Percentiles rank a stretch among this genome's conserved stretches.
Conservation (phyloP, 2,797 vertebrate genomes). For the Avahi laniger region DNA sequence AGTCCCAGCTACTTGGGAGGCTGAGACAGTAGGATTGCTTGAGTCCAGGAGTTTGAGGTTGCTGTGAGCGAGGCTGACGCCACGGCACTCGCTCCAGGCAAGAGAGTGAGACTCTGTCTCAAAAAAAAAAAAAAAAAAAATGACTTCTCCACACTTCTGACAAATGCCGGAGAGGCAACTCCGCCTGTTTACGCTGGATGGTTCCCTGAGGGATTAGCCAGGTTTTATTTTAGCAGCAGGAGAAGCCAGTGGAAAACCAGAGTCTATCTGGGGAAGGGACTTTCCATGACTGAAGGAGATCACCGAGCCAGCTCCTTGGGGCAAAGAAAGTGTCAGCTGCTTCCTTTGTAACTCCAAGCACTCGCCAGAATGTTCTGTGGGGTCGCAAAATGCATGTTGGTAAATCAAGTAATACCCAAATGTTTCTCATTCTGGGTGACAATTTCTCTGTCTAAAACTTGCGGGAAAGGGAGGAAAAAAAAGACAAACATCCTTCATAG, state of each 20-base stretch:
- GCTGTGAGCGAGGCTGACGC: too few species aligned
- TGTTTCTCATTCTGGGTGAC: background rate
- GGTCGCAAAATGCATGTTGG: background rate
- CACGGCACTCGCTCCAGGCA: too few species aligned
- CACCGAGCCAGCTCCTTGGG: background rate
- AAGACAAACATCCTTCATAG: background rate
- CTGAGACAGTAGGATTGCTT: too few species aligned
- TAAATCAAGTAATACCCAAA: background rate
- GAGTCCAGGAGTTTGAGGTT: too few species aligned
- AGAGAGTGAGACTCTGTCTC: too few species aligned
- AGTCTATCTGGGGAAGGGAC: constrained; percentile 57
- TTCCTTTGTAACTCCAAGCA: background rate
- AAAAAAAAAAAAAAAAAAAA: too few species aligned
- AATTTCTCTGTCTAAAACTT: background rate
- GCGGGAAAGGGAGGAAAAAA: background rate
- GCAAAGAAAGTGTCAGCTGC: constrained; percentile 31
- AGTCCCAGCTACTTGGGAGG: too few species aligned
- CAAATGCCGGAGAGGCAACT: background rate
- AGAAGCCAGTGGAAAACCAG: constrained; percentile 48
- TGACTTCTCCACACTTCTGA: background rate
- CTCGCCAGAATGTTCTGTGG: background rate
- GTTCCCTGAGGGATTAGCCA: constrained; percentile 12
- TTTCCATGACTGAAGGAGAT: constrained; percentile 47
- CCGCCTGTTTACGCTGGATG: constrained; percentile 51
- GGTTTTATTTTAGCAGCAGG: constrained; percentile 70